A percentile compares a stretch with the other conserved stretches of the same genome.
Evolutionary conservation across 2,113 vertebrate genomes (phyloP).

Genomic region (Erythrocercus mccallii): DNA sequence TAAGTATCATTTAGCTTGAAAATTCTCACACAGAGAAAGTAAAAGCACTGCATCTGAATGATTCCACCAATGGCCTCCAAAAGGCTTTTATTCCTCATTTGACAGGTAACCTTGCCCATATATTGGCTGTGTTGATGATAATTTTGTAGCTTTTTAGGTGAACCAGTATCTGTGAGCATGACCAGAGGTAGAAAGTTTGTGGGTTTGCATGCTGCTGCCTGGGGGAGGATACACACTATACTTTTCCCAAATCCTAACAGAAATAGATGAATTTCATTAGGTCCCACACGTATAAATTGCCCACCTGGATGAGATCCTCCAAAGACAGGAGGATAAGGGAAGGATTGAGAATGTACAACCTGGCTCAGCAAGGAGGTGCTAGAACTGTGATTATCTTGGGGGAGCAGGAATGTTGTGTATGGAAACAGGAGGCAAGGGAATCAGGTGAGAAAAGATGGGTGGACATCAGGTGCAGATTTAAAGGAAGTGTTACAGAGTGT

Average conservation of each 20-base stretch:
- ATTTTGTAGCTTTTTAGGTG: not conserved
- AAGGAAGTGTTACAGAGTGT: not conserved
- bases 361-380: not conserved
- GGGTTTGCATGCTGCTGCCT: not conserved
- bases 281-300: not conserved
- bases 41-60: not conserved
- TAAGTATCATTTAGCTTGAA: not conserved
- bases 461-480: not conserved
- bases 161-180: not conserved
- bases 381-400: not conserved
- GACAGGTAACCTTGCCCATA: not conserved
- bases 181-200: not conserved
- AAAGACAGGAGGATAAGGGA: not conserved
- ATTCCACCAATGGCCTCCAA: not conserved
- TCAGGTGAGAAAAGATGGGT: not conserved
- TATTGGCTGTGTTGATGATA: not conserved
- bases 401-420: not conserved
- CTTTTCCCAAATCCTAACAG: not conserved
- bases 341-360: not conserved
- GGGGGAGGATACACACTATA: fast-evolving
- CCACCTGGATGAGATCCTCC: not conserved
- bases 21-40: not conserved
- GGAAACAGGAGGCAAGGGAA: not conserved
- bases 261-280: not conserved
- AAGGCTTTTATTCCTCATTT: not conserved